These are phyloP conservation scores for Cheilosia scutellata DNA, from an alignment of 2,888 invertebrate species.

Conservation along the genomic window DNA sequence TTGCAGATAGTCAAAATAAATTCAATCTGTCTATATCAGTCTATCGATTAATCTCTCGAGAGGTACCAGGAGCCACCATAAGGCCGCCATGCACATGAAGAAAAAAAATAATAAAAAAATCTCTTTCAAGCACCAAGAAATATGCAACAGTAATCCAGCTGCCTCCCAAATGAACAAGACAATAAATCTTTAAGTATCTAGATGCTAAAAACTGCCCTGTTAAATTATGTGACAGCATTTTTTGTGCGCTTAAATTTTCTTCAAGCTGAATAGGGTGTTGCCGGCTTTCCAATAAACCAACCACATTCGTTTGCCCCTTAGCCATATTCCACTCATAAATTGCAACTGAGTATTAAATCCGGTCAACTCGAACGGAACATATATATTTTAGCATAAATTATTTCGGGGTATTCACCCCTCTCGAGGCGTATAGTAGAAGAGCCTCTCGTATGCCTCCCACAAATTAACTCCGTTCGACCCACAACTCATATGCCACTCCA, in stretches of 20 bases:
- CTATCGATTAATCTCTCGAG: too few relatives aligned
- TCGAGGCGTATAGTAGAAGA: slow-evolving; percentile 32
- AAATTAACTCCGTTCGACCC: slow-evolving; percentile 41
- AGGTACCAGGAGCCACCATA: too few relatives aligned
- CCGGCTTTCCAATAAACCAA: not conserved
- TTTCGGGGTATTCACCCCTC: slow-evolving; percentile 66
- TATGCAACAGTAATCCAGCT: too few relatives aligned
- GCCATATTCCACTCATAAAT: slow-evolving; percentile 53
- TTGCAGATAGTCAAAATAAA: too few relatives aligned
- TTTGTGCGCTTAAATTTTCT: not conserved
- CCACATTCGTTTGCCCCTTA: slow-evolving; percentile 3
- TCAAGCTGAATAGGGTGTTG: not conserved
- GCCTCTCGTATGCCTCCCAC: slow-evolving; percentile 48
- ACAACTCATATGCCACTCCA: not conserved
- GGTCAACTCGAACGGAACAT: slow-evolving; percentile 69
- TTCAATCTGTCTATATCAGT: too few relatives aligned
- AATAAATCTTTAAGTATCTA: not conserved
- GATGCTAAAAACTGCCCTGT: not conserved
- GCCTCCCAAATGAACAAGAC: too few relatives aligned
- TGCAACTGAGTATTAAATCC: slow-evolving; percentile 71
- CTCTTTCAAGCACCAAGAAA: too few relatives aligned
- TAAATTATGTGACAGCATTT: not conserved
- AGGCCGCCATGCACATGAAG: too few relatives aligned
- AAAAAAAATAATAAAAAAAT: too few relatives aligned
- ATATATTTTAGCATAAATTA: slow-evolving; percentile 69